Evolutionary conservation across 2,113 vertebrate genomes (phyloP).

Genomic region (Blennius ocellaris): DNA sequence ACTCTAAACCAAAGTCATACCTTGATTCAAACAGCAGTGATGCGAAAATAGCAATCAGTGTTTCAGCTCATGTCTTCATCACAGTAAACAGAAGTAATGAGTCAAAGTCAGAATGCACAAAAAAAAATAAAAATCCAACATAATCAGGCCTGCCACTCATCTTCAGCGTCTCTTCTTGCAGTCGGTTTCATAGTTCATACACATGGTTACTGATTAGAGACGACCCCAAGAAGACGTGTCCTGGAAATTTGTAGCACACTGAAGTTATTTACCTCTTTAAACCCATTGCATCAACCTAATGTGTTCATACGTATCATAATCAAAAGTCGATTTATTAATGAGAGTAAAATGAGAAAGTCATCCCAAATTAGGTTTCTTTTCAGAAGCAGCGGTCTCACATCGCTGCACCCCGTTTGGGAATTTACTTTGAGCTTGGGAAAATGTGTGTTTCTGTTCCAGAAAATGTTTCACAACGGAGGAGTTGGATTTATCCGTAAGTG

Average conservation of each 20-base stretch:
- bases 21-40: slow-evolving; percentile 15
- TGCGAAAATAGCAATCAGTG: slow-evolving; percentile 9
- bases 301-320: not conserved
- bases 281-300: not conserved
- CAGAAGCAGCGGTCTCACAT: slow-evolving; percentile 2
- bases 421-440: not conserved
- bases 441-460: slow-evolving; percentile 17
- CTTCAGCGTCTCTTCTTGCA: slow-evolving; percentile 7
- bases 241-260: slow-evolving; percentile 5
- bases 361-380: slow-evolving; percentile 4
- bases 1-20: not conserved
- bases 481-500: not conserved
- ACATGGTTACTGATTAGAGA: slow-evolving; percentile 6
- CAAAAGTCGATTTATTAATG: slow-evolving; percentile 2
- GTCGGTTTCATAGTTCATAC: not conserved
- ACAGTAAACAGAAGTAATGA: slow-evolving; percentile 40
- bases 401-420: not conserved
- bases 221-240: not conserved
- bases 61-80: slow-evolving; percentile 37
- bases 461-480: not conserved
- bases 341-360: not conserved
- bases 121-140: slow-evolving; percentile 1
- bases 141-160: slow-evolving; percentile 16
- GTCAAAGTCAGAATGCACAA: slow-evolving; percentile 9
- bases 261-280: not conserved